Conservation (phyloP, 2,113 vertebrate genomes). For the Hippocampus guttulatus region DNA sequence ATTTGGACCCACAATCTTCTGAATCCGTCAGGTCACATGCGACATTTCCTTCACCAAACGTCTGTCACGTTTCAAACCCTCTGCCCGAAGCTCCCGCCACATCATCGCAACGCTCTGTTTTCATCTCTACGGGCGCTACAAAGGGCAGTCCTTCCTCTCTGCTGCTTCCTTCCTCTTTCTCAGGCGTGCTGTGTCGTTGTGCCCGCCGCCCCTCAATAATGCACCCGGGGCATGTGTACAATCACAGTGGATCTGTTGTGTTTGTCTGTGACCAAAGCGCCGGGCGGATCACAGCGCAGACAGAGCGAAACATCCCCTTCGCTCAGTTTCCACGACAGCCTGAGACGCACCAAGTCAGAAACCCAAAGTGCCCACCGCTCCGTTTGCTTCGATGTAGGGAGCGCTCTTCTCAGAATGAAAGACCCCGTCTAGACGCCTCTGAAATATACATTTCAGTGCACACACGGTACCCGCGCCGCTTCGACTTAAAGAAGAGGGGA, state of each 20-base stretch:
- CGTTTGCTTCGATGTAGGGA: slow-evolving; percentile 64
- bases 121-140: slow-evolving; percentile 47
- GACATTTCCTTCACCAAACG: neutral
- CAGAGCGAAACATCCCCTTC: slow-evolving; percentile 46
- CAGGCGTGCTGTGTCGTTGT: slow-evolving; percentile 51
- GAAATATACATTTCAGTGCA: slow-evolving; percentile 74
- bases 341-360: slow-evolving; percentile 9
- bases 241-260: slow-evolving; percentile 46
- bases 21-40: neutral
- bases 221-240: slow-evolving; percentile 58
- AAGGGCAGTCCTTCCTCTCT: slow-evolving; percentile 29
- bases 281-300: slow-evolving; percentile 54
- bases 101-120: slow-evolving; percentile 33
- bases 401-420: slow-evolving; percentile 73
- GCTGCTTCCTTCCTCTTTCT: slow-evolving; percentile 46
- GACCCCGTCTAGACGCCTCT: slow-evolving; percentile 76
- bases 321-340: slow-evolving; percentile 53
- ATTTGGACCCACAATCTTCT: slow-evolving; percentile 16
- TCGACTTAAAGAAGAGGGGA: slow-evolving; percentile 69
- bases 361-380: slow-evolving; percentile 26
- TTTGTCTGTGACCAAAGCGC: slow-evolving; percentile 62
- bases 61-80: neutral
- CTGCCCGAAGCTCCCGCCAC: neutral
- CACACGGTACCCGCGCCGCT: slow-evolving; percentile 64
- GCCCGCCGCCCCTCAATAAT: slow-evolving; percentile 62